Evolutionary conservation across 2,113 vertebrate genomes (phyloP).

Genomic region (Prunella himalayana): DNA sequence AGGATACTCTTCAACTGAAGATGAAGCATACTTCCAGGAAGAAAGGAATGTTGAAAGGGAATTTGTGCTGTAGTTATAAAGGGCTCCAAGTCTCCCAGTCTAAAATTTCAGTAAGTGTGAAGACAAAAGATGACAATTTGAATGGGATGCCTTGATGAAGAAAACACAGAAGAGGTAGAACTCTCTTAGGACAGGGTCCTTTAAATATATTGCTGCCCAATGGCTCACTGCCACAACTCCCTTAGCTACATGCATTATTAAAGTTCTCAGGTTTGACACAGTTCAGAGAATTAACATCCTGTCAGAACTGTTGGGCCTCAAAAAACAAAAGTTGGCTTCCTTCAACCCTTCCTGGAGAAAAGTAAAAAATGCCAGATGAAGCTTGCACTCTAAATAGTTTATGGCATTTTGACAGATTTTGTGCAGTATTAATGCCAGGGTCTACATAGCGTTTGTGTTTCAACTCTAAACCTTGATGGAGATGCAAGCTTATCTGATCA

Average conservation of each 20-base stretch:
- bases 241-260: not conserved
- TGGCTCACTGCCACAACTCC: not conserved
- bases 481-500: conserved; percentile 25
- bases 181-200: conserved; percentile 10
- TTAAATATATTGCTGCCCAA: conserved; percentile 1
- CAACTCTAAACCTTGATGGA: not conserved
- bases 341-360: conserved; percentile 8
- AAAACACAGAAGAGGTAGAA: conserved; percentile 50
- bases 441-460: not conserved
- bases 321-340: not conserved
- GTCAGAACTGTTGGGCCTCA: not conserved
- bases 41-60: not conserved
- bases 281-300: not conserved
- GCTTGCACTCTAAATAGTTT: not conserved
- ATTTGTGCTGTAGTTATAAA: conserved; percentile 20
- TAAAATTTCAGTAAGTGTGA: not conserved
- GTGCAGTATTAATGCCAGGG: not conserved
- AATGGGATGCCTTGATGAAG: conserved; percentile 25
- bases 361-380: not conserved
- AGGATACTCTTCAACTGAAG: not conserved
- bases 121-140: conserved; percentile 1
- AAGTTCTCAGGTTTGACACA: not conserved
- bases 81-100: not conserved
- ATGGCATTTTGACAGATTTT: not conserved
- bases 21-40: not conserved